Evolutionary conservation across 2,797 vertebrate species (phyloP).

Genomic region (Crypturellus tataupa): DNA sequence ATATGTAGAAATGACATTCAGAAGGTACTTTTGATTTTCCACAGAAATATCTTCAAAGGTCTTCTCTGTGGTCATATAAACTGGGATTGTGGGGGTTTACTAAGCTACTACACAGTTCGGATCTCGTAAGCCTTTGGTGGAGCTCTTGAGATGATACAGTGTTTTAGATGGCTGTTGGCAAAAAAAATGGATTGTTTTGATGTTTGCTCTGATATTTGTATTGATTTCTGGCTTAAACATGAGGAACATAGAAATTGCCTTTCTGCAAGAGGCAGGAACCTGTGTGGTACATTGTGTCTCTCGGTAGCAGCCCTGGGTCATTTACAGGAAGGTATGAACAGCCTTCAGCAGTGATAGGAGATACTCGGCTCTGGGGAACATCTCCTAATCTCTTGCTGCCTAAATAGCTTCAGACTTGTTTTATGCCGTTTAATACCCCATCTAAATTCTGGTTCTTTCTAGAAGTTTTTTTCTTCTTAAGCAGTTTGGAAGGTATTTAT

Average conservation of each 20-base stretch:
- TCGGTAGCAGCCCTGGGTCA: neutral
- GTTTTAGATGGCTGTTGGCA: neutral
- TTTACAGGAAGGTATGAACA: neutral
- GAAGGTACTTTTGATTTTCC: neutral
- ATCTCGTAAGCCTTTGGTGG: neutral
- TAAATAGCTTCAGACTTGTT: neutral
- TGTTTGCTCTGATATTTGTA: neutral
- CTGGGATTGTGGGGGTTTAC: neutral
- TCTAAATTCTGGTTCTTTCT: neutral
- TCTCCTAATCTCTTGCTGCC: neutral
- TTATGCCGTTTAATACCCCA: neutral
- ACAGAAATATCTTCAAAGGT: neutral
- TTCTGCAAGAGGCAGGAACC: neutral
- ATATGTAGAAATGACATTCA: neutral
- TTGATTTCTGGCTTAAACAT: constrained; percentile 3
- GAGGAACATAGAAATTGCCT: neutral
- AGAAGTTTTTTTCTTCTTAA: neutral
- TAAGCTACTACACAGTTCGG: neutral
- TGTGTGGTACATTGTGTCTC: neutral
- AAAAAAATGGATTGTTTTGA: neutral
- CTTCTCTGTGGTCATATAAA: neutral
- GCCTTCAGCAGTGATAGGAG: neutral
- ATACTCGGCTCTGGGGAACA: neutral
- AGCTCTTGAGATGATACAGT: accelerated
- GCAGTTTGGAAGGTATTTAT: accelerated